A percentile compares a stretch with the other conserved stretches of the same genome.
These are phyloP conservation scores for Numenius arquata DNA, from an alignment of 2,113 vertebrate species.

Conservation along the genomic window DNA sequence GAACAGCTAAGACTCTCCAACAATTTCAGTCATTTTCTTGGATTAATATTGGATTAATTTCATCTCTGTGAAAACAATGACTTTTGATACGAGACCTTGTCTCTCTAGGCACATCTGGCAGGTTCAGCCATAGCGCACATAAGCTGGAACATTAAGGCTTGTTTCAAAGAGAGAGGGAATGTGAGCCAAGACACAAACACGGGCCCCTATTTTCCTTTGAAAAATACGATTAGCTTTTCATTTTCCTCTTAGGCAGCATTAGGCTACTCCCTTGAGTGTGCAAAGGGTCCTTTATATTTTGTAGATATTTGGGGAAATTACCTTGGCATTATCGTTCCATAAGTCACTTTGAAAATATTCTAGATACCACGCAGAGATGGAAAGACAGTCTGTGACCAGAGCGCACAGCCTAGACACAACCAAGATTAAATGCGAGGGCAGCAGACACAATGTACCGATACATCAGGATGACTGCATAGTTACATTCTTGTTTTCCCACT, in stretches of 20 bases:
- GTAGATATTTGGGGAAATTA: not conserved
- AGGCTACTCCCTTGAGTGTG: not conserved
- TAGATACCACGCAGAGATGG: not conserved
- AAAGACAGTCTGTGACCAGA: not conserved
- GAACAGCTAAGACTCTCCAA: not conserved
- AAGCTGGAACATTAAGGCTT: not conserved
- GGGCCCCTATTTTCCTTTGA: not conserved
- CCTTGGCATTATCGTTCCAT: not conserved
- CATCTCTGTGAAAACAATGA: not conserved
- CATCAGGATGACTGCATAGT: not conserved
- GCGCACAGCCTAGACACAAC: not conserved
- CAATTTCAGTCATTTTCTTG: not conserved
- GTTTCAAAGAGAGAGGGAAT: not conserved
- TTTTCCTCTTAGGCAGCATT: not conserved
- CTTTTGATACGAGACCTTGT: not conserved
- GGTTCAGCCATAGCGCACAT: not conserved
- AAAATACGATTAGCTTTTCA: not conserved
- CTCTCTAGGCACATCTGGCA: not conserved
- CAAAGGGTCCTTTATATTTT: not conserved
- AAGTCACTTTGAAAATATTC: conserved; percentile 16
- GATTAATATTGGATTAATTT: not conserved
- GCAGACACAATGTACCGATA: conserved; percentile 23
- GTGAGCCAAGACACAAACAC: not conserved
- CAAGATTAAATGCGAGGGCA: not conserved
- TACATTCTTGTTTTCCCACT: conserved; percentile 1